These are phyloP conservation scores for Cerastis leucographa DNA, from an alignment of 2,888 invertebrate species.

Conservation along the genomic window DNA sequence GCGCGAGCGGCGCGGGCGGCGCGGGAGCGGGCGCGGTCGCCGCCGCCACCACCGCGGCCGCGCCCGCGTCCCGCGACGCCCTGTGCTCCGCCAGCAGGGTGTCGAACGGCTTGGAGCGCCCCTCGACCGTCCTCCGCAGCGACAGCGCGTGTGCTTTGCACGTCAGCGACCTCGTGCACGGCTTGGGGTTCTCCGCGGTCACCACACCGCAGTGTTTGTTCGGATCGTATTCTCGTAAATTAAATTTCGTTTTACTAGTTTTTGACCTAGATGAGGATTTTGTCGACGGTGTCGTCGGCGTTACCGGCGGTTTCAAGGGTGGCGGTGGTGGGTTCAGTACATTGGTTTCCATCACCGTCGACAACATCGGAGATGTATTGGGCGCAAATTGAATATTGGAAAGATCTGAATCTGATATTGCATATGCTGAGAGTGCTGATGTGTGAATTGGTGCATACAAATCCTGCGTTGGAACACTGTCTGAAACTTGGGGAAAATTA, in stretches of 20 bases:
- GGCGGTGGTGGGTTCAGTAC: constrained; percentile 52
- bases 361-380: constrained; percentile 79
- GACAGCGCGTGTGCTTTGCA: constrained; percentile 93
- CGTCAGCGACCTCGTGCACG: constrained; percentile 95
- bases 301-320: constrained; percentile 64
- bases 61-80: constrained; percentile 90
- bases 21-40: constrained; percentile 63
- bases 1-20: constrained; percentile 52
- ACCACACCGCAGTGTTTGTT: constrained; percentile 96
- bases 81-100: constrained; percentile 93
- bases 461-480: constrained; percentile 79
- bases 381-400: constrained; percentile 84
- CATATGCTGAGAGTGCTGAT: constrained; percentile 76
- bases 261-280: constrained; percentile 79
- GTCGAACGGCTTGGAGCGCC: constrained; percentile 94
- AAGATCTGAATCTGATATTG: constrained; percentile 81
- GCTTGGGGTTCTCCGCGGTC: constrained; percentile 92
- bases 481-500: constrained; percentile 83
- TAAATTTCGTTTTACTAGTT: constrained; percentile 85
- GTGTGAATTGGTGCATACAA: constrained; percentile 79
- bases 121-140: constrained; percentile 92
- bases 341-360: constrained; percentile 74
- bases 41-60: constrained; percentile 71
- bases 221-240: constrained; percentile 94
- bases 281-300: constrained; percentile 77